Base-by-base conservation (phyloP, 2,888 invertebrate genomes). In the Sussaba pulchella region DNA sequence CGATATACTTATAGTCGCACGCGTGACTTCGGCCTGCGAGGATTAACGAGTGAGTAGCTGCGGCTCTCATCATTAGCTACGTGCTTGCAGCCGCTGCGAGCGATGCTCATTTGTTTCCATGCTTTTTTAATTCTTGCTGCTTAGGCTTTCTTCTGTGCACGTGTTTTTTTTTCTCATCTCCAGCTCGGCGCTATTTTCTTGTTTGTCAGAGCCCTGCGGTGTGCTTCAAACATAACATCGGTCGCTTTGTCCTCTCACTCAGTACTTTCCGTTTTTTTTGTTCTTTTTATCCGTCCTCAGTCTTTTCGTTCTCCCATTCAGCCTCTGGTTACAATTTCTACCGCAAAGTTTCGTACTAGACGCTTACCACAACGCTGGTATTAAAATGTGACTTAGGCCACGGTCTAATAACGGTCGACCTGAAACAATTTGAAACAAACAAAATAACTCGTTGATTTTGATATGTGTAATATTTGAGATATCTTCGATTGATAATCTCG, bases 71-170 rank as follows among this genome's bases (percentile, higher is more conserved):
- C 72, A 76, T 63, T 64, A 64, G 54, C 63, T 21, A n/a, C n/a
- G 41, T 72, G 52, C 67, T 17, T 9, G 61, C 63, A 72, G 77
- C 82, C 84, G 85, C 87, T 85, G 82, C 81, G 81, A 88, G 88
- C 88, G 72, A 87, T 89, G 87, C 87, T 88, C 89, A 89, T 89
- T 89, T 87, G 86, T 88, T 87, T 86, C 81, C 82, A 59, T 24
- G 39, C 41, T 82, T 77, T 82, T 85, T 87, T 85, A 88, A 87
- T 88, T 86, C 83, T 67, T 78, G 63, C 50, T 77, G 63, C 69
- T 81, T 54, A 47, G 63, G 39, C 73, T 67, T 54, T 75, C 17
- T 52, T 54, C 21, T 31, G 47, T n/a, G 52, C 39, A 26, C 17
- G 54, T 59, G 39, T 54, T 77, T 54, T 54, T 67, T 36, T 47